phyloP scores from a whole-genome alignment of 2,113 vertebrate genomes.

The Dicentrarchus labrax region DNA sequence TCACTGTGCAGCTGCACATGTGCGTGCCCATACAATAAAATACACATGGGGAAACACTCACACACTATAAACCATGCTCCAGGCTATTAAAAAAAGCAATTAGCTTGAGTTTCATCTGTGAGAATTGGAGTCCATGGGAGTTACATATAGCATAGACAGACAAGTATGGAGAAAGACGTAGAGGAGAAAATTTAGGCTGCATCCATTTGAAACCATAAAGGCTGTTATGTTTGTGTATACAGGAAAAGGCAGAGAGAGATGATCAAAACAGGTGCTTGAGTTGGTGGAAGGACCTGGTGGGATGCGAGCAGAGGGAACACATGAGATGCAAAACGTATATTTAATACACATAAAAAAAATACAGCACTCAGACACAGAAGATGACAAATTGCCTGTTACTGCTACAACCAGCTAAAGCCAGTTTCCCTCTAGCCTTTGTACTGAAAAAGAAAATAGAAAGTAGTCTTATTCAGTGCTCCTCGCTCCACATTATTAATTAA shows the following conservation, averaged over 20 bases:
- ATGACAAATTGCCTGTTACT: slow-evolving; percentile 37
- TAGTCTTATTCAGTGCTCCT: neutral
- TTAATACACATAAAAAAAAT: slow-evolving; percentile 52
- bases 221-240: neutral
- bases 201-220: neutral
- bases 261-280: slow-evolving; percentile 40
- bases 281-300: slow-evolving; percentile 31
- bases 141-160: slow-evolving; percentile 28
- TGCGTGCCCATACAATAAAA: slow-evolving; percentile 39
- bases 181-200: neutral
- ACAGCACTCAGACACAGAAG: slow-evolving; percentile 23
- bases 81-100: slow-evolving; percentile 78
- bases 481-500: slow-evolving; percentile 5
- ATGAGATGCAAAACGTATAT: slow-evolving; percentile 38
- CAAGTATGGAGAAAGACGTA: slow-evolving; percentile 2
- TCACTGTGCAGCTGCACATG: slow-evolving; percentile 13
- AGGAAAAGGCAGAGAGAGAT: slow-evolving; percentile 5
- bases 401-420: slow-evolving; percentile 11
- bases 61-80: slow-evolving; percentile 66
- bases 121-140: slow-evolving; percentile 52
- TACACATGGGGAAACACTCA: slow-evolving; percentile 45
- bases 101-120: slow-evolving; percentile 58
- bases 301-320: slow-evolving; percentile 24
- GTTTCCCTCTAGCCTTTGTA: slow-evolving; percentile 29
- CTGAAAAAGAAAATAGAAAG: neutral